phyloP scores from a whole-genome alignment of 1,140 invertebrate genomes.

The Lepidurus packardi region DNA sequence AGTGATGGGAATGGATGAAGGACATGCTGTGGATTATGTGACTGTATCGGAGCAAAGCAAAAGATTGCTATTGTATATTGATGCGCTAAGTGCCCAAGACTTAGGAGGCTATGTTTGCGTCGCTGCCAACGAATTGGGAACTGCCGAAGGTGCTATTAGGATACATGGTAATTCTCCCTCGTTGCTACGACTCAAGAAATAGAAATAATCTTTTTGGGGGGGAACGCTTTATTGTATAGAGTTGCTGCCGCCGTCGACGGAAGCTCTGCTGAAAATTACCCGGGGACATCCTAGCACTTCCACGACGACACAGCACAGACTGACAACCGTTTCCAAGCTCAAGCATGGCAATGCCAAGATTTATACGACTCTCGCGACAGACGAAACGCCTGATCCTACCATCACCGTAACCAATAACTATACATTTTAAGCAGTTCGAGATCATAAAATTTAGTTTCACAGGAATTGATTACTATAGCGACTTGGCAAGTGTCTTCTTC shows the following conservation, averaged over 20 bases:
- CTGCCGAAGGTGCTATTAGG: not conserved
- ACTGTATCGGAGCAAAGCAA: not conserved
- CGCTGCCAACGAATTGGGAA: not conserved
- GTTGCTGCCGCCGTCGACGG: not conserved
- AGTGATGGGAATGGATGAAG: not conserved
- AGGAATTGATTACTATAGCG: not conserved
- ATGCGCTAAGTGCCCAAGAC: conserved; percentile 15
- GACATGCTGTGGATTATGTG: not conserved
- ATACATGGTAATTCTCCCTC: not conserved
- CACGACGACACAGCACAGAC: not conserved
- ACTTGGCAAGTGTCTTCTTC: conserved; percentile 14
- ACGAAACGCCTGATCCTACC: not conserved
- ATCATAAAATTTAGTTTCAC: not conserved
- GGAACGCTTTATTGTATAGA: not conserved
- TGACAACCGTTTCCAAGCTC: not conserved
- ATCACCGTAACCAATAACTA: not conserved
- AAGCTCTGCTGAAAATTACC: not conserved
- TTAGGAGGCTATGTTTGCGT: conserved; percentile 8
- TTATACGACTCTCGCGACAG: not conserved
- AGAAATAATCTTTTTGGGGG: not conserved
- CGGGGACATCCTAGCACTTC: not conserved
- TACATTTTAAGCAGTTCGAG: not conserved
- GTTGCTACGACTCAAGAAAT: not conserved
- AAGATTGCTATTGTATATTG: not conserved
- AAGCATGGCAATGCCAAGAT: not conserved